Percentiles rank a stretch among this genome's conserved stretches.
Conservation (phyloP, 2,797 vertebrate species). For the Anniella stebbinsi region DNA sequence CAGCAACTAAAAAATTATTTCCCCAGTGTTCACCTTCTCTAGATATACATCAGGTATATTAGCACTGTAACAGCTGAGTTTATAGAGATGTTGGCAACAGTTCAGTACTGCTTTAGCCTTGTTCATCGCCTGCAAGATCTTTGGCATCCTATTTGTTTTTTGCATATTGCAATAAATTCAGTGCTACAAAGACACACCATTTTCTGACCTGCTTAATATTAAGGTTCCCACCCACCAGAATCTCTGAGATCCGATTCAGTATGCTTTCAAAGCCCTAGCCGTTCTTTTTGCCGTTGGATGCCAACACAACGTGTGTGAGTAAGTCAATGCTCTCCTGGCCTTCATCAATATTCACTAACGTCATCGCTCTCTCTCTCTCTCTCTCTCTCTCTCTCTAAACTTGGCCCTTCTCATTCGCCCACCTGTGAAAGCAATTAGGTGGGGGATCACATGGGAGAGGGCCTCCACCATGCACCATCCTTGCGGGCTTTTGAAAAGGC, state of each 20-base stretch:
- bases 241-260: neutral
- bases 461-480: too few relatives aligned
- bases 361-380: too few relatives aligned
- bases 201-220: neutral
- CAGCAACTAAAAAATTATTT: constrained; percentile 32
- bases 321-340: neutral
- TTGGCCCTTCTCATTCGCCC: too few relatives aligned
- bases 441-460: too few relatives aligned
- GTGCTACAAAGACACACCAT: neutral
- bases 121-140: neutral
- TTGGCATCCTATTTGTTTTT: neutral
- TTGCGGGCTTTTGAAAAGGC: too few relatives aligned
- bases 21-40: constrained; percentile 11
- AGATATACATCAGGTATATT: constrained; percentile 9
- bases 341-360: neutral
- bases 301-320: neutral
- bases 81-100: neutral
- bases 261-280: neutral
- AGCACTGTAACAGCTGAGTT: neutral
- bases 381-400: too few relatives aligned
- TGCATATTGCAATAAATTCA: neutral
- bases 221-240: neutral
- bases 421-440: too few relatives aligned
- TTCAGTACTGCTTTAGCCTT: neutral
- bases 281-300: too few relatives aligned